Evolutionary conservation across 2,113 vertebrate species (phyloP), one percentile per base, ranked within the genome.

Genomic region (Malurus alboscapulatus): DNA sequence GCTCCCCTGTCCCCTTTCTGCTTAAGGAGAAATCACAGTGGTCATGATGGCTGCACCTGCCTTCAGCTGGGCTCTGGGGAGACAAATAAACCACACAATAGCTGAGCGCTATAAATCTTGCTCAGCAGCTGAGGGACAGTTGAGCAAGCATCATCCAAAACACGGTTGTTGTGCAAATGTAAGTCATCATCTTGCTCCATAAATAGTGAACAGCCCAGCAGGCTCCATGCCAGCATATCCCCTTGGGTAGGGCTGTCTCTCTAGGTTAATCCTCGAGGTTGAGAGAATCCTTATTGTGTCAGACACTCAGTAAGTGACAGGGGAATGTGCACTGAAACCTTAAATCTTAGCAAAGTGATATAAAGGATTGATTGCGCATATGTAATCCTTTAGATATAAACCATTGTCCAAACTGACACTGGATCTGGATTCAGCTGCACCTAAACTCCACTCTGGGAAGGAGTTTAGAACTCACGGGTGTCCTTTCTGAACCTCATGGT

Each of bases 1-100:
- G 6, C 15, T 51, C 3, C 30, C 5, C 12, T 0, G 0, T 5
- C 14, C 7, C 1, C 12, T 44, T 73, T 51, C 10, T 58, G 12
- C 36, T 73, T 51, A 66, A 38, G 29, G 10, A 62, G 50, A 65
- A 29, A 42, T 48, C 42, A n/a, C 0, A 0, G 12, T 38, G 36
- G 2, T 44, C 0, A 0, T 50, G 44, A 34, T 27, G 26, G 17
- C 44, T 65, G 42, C 36, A 42, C 12, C 30, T 65, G 34, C 21
- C 58, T 65, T 22, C 44, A 55, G 12, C 1, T 36, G 58, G 14
- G 7, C 21, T 57, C 30, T 50, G 44, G 20, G 8, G 44, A 57
- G 44, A 27, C 14, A 50, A 21, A 9, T 9, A 65, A 65, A 40
- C 11, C 38, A 26, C 47, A 69, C 8, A 36, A 4, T 15, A 65